Conservation (phyloP, 2,797 vertebrate species). For the Sebastes iracundus region DNA sequence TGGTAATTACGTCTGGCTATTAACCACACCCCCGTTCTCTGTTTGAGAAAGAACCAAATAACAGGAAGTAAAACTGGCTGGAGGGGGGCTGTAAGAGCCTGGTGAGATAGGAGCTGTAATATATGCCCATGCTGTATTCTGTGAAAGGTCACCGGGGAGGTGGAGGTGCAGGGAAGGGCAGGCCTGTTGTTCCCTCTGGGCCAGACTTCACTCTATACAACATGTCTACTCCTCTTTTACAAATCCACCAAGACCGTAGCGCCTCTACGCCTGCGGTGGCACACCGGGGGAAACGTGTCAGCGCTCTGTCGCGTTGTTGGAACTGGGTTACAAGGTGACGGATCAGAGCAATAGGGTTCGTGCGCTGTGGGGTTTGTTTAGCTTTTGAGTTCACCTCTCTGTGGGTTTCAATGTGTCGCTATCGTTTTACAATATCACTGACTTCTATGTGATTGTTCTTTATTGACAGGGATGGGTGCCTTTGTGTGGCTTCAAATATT, state of each 20-base stretch:
- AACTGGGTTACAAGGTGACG: conserved; percentile 72
- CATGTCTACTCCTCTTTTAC: conserved; percentile 64
- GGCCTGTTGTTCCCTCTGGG: conserved; percentile 64
- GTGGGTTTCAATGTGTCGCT: not conserved
- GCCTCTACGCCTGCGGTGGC: conserved; percentile 58
- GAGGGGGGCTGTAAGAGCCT: conserved; percentile 43
- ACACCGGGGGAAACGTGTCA: conserved; percentile 64
- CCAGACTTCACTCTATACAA: conserved; percentile 55
- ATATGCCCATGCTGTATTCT: conserved; percentile 65
- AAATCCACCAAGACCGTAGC: conserved; percentile 61
- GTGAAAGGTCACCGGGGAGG: conserved; percentile 74
- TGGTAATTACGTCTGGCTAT: no score
- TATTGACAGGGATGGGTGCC: conserved; percentile 3
- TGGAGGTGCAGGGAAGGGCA: conserved; percentile 51
- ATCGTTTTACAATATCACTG: conserved; percentile 27
- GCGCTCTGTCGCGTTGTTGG: conserved; percentile 40
- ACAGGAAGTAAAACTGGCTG: no score
- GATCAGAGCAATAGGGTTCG: conserved; percentile 63
- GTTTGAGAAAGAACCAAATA: no score
- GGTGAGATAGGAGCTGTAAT: conserved; percentile 62
- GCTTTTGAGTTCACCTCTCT: conserved; percentile 11
- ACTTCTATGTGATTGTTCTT: conserved; percentile 11
- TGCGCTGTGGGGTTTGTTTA: conserved; percentile 63
- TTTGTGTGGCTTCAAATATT: conserved; percentile 9
- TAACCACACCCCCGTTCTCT: no score